These are phyloP conservation scores for Chironomus tepperi DNA, from an alignment of 1,140 invertebrate species.

Conservation along the genomic window DNA sequence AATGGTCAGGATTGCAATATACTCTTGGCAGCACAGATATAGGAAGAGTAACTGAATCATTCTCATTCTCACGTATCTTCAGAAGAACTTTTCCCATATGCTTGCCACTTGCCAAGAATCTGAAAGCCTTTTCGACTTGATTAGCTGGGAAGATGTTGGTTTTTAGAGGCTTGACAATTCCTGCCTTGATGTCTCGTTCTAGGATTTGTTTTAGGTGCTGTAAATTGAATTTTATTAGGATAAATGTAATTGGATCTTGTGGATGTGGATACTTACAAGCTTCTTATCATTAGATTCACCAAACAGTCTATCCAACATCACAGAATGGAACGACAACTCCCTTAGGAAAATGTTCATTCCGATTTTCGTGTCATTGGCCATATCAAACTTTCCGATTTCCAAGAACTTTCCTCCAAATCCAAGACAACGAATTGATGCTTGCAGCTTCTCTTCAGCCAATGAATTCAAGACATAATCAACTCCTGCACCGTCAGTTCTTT, in stretches of 20 bases:
- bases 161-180: conserved; percentile 47
- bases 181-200: conserved; percentile 51
- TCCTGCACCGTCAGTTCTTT: conserved; percentile 38
- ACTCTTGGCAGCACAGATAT: not conserved
- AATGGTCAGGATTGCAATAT: conserved; percentile 34
- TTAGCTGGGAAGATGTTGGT: conserved; percentile 45
- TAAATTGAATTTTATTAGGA: not conserved
- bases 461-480: conserved; percentile 57
- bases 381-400: conserved; percentile 64
- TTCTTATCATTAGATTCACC: not conserved
- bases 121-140: conserved; percentile 51
- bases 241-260: not conserved
- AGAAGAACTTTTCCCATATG: conserved; percentile 67
- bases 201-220: not conserved
- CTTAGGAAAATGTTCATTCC: conserved; percentile 53
- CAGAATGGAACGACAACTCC: conserved; percentile 33
- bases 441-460: conserved; percentile 51
- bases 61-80: conserved; percentile 50
- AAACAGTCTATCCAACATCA: conserved; percentile 44
- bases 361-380: conserved; percentile 54
- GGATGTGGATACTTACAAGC: not conserved
- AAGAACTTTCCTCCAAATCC: conserved; percentile 56
- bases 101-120: conserved; percentile 69
- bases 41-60: not conserved
- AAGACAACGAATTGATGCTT: conserved; percentile 53